Evolutionary conservation across 1,140 invertebrate genomes (phyloP).

Genomic region (Diachasmimorpha longicaudata): DNA sequence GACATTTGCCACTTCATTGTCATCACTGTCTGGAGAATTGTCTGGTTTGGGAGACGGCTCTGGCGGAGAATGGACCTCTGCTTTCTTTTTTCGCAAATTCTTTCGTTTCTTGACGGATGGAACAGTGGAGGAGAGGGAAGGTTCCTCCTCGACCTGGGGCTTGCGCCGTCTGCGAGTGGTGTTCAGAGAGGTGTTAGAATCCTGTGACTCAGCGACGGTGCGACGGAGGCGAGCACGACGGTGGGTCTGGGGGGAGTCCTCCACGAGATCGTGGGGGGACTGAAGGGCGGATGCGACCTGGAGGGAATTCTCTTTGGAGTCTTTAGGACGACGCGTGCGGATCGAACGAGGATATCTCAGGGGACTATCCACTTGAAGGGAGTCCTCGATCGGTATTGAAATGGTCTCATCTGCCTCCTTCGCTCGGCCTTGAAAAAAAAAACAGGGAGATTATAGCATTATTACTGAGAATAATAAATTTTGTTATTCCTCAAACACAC

Average conservation of each 20-base stretch:
- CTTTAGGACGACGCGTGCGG: not conserved
- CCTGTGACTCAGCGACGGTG: too few relatives aligned
- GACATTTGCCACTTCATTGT: slow-evolving; percentile 19
- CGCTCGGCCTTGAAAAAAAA: not conserved
- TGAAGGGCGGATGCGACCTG: not conserved
- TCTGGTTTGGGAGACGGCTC: not conserved
- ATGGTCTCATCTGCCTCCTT: not conserved
- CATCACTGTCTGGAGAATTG: slow-evolving; percentile 7
- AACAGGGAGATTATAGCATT: too few relatives aligned
- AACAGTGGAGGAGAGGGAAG: too few relatives aligned
- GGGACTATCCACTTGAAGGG: not conserved
- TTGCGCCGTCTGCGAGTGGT: not conserved
- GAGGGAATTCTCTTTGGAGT: not conserved
- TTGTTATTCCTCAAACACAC: too few relatives aligned
- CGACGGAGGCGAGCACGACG: too few relatives aligned
- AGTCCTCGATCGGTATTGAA: not conserved
- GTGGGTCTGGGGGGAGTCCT: too few relatives aligned
- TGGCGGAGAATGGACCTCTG: not conserved
- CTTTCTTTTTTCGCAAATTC: not conserved
- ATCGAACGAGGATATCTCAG: not conserved
- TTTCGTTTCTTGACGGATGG: too few relatives aligned
- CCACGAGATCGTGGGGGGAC: not conserved
- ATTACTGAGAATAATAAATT: too few relatives aligned
- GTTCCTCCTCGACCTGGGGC: not conserved
- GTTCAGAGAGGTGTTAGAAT: not conserved